Evolutionary conservation across 2,113 vertebrate species (phyloP).

Genomic region (Python bivittatus): DNA sequence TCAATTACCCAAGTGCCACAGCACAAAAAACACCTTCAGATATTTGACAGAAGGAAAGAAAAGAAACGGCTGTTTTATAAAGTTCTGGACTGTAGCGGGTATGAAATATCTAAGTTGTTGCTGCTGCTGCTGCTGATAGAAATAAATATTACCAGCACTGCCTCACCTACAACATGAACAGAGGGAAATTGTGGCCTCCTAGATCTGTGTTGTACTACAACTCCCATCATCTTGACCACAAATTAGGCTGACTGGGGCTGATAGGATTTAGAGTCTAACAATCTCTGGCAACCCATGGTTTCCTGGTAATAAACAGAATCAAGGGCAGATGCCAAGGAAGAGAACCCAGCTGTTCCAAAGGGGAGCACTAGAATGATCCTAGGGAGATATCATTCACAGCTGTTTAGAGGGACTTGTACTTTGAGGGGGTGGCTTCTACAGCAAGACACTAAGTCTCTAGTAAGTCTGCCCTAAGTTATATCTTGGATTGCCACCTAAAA

Average conservation of each 20-base stretch:
- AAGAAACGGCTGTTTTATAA: not conserved
- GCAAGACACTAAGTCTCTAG: not conserved
- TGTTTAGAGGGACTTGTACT: not conserved
- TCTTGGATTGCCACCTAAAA: not conserved
- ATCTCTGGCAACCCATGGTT: not conserved
- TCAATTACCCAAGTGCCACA: not conserved
- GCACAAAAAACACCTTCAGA: not conserved
- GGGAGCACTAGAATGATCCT: not conserved
- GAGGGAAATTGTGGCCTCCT: not conserved
- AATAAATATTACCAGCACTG: not conserved
- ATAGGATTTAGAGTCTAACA: not conserved
- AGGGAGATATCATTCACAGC: not conserved
- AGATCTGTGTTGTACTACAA: not conserved
- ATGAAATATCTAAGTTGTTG: not conserved
- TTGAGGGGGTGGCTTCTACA: not conserved
- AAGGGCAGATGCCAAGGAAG: not conserved
- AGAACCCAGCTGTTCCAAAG: not conserved
- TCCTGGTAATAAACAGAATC: not conserved
- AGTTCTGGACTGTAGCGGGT: not conserved
- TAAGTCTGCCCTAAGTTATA: not conserved
- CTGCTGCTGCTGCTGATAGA: not conserved
- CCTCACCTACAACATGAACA: not conserved
- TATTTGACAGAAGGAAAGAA: not conserved
- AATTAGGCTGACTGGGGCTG: not conserved
- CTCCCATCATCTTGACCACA: not conserved